Conservation (phyloP, 2,113 vertebrate species). For the Blennius ocellaris region DNA sequence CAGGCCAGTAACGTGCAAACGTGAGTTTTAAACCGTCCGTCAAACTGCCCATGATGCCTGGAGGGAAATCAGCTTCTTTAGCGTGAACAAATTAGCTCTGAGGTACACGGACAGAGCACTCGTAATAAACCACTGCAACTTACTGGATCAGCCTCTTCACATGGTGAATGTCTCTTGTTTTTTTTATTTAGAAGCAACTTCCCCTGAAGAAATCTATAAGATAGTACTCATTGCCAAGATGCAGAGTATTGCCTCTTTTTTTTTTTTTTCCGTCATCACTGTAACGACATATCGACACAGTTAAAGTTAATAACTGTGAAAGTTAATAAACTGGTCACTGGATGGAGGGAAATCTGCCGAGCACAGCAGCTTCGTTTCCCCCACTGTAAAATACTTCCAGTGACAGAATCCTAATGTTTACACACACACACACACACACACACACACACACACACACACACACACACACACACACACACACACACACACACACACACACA, state of each 20-base stretch:
- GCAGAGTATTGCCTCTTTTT: constrained; percentile 8
- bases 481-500: constrained; percentile 28
- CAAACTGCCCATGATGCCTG: constrained; percentile 54
- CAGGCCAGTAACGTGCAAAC: constrained; percentile 40
- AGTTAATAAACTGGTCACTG: constrained; percentile 58
- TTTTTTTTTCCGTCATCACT: background rate
- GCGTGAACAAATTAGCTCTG: constrained; percentile 66
- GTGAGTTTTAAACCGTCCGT: constrained; percentile 61
- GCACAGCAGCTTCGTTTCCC: constrained; percentile 35
- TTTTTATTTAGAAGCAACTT: constrained; percentile 3
- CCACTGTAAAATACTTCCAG: constrained; percentile 28
- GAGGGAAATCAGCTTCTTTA: constrained; percentile 60
- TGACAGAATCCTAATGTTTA: constrained; percentile 47
- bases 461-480: constrained; percentile 3
- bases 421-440: background rate
- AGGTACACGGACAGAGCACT: constrained; percentile 19
- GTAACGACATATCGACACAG: constrained; percentile 47
- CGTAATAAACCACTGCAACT: constrained; percentile 24
- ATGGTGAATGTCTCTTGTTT: constrained; percentile 3
- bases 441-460: too few relatives aligned
- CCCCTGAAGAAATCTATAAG: constrained; percentile 20
- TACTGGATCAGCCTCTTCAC: constrained; percentile 9
- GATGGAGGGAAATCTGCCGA: constrained; percentile 46
- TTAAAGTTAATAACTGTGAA: constrained; percentile 63
- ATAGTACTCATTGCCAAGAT: constrained; percentile 1